Evolutionary conservation across 2,888 invertebrate species (phyloP).

Genomic region (Syrista parreyssii): DNA sequence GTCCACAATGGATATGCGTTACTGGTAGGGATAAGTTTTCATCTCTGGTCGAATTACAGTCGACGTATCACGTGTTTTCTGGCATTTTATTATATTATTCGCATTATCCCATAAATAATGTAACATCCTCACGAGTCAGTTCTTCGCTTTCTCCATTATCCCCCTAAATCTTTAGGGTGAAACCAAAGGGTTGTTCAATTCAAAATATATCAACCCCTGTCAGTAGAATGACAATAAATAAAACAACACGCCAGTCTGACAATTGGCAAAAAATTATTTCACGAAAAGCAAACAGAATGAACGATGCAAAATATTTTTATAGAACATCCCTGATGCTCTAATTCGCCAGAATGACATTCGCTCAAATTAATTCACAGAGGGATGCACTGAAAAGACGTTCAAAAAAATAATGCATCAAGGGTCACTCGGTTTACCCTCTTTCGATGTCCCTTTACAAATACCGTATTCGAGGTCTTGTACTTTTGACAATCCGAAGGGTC

Average conservation of each 20-base stretch:
- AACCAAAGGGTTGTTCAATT: background rate
- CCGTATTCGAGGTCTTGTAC: conserved; percentile 44
- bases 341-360: background rate
- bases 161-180: background rate
- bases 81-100: background rate
- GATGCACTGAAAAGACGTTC: conserved; percentile 38
- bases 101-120: background rate
- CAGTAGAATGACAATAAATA: too few relatives aligned
- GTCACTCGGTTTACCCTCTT: conserved; percentile 31
- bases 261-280: background rate
- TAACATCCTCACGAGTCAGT: background rate
- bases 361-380: background rate
- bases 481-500: conserved; percentile 42
- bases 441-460: conserved; percentile 34
- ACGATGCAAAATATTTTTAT: background rate
- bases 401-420: conserved; percentile 50
- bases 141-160: background rate
- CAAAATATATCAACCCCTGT: too few relatives aligned
- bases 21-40: background rate
- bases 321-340: background rate
- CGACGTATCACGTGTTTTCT: background rate
- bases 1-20: too few relatives aligned
- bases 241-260: background rate
- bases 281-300: background rate
- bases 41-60: background rate